Evolutionary conservation across 2,888 invertebrate genomes (phyloP).

Genomic region (Lamellibrachia columna): DNA sequence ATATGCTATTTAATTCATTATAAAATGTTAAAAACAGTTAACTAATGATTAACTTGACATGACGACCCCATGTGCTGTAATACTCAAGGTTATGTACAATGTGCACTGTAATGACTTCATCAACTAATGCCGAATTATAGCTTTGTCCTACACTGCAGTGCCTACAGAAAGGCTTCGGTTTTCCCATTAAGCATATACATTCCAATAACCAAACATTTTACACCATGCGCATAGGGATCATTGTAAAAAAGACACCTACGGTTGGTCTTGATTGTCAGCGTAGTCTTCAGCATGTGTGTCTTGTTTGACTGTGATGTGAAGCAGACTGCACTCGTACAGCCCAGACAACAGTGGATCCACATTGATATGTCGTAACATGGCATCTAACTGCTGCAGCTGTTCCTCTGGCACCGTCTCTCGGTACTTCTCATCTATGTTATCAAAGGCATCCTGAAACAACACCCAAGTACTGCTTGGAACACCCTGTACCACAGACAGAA

Average conservation of each 20-base stretch:
- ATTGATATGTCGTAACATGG: slow-evolving; percentile 31
- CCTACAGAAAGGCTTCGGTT: too few species aligned
- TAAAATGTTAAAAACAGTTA: too few species aligned
- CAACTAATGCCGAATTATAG: too few species aligned
- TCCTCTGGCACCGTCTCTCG: slow-evolving; percentile 29
- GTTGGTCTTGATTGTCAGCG: slow-evolving; percentile 31
- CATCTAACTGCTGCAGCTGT: slow-evolving; percentile 22
- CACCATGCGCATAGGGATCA: neutral
- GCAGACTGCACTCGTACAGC: slow-evolving; percentile 40
- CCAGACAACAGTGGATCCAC: slow-evolving; percentile 32
- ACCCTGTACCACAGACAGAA: neutral
- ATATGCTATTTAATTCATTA: too few species aligned
- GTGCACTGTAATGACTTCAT: too few species aligned
- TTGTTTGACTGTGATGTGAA: slow-evolving; percentile 33
- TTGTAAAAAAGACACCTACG: slow-evolving; percentile 23
- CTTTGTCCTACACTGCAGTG: too few species aligned
- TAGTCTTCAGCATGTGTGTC: slow-evolving; percentile 34
- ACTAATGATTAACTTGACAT: too few species aligned
- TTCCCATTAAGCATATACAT: too few species aligned
- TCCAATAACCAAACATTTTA: too few species aligned
- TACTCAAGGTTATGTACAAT: too few species aligned
- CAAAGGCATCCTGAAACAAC: slow-evolving; percentile 38
- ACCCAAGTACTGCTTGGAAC: neutral
- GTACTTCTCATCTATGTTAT: slow-evolving; percentile 33
- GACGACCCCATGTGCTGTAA: too few species aligned